Conservation (phyloP, 2,888 invertebrate genomes). For the Encarsia formosa region DNA sequence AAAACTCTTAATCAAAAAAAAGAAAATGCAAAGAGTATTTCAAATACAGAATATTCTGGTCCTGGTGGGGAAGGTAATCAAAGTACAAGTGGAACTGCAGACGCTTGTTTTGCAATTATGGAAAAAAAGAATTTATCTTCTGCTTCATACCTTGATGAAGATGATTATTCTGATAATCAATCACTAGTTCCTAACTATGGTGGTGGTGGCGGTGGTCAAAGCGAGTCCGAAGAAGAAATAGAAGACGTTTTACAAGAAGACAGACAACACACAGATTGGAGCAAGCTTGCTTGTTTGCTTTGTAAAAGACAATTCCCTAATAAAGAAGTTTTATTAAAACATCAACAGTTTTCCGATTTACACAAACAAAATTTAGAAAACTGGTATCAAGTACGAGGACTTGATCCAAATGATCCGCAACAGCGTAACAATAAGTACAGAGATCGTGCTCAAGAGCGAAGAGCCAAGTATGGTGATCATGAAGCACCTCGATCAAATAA, state of each 20-base stretch:
- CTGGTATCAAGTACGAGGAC: conserved; percentile 52
- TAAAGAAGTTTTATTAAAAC: conserved; percentile 81
- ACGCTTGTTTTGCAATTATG: conserved; percentile 88
- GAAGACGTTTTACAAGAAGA: conserved; percentile 60
- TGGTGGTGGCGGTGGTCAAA: conserved; percentile 75
- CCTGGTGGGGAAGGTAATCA: conserved; percentile 42
- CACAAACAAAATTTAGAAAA: conserved; percentile 83
- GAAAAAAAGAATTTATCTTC: conserved; percentile 62
- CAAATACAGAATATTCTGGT: conserved; percentile 38
- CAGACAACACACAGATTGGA: conserved; percentile 68
- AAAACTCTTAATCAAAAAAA: conserved; percentile 96
- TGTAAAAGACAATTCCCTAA: conserved; percentile 94
- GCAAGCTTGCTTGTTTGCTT: conserved; percentile 85
- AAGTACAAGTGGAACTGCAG: conserved; percentile 71
- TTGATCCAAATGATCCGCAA: conserved; percentile 52
- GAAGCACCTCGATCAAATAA: conserved; percentile 73
- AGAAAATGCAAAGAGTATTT: conserved; percentile 58
- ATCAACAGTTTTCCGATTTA: conserved; percentile 87
- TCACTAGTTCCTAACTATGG: conserved; percentile 75
- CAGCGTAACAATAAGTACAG: conserved; percentile 63
- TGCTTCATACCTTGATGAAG: conserved; percentile 40
- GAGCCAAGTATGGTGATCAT: conserved; percentile 88
- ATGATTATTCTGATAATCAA: conserved; percentile 46
- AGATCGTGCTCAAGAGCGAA: conserved; percentile 92
- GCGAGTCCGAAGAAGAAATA: conserved; percentile 65